Evolutionary conservation across 2,888 invertebrate genomes (phyloP).

Genomic region (Brachypalpus laphriformis): DNA sequence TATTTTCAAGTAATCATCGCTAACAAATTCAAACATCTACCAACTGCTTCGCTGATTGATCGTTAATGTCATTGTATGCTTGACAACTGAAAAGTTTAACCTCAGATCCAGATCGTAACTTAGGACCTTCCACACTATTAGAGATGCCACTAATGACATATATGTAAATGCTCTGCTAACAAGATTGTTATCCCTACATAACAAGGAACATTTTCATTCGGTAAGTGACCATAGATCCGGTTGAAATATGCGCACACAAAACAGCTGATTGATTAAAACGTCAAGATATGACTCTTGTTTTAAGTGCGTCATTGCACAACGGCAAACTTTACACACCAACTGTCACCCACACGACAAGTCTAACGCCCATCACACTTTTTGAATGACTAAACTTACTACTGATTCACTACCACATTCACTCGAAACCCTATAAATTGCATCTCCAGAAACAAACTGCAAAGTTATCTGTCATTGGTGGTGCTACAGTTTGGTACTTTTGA

Average conservation of each 20-base stretch:
- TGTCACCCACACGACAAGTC: slow-evolving; percentile 1
- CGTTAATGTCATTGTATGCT: too few species aligned
- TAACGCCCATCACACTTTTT: not conserved
- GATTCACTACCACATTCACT: not conserved
- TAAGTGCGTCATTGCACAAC: not conserved
- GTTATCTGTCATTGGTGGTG: slow-evolving; percentile 15
- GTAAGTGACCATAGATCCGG: too few species aligned
- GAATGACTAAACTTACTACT: not conserved
- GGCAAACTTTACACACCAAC: not conserved
- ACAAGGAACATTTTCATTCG: too few species aligned
- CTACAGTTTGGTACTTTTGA: not conserved
- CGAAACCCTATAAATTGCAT: slow-evolving; percentile 27
- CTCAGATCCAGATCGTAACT: too few species aligned
- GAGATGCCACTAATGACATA: too few species aligned
- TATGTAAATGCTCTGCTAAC: too few species aligned
- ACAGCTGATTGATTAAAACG: slow-evolving; percentile 23
- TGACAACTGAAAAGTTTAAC: too few species aligned
- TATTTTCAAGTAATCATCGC: too few species aligned
- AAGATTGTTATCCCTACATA: too few species aligned
- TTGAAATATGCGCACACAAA: not conserved
- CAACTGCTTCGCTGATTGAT: too few species aligned
- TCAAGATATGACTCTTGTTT: not conserved
- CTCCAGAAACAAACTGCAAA: slow-evolving; percentile 4
- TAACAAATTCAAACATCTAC: too few species aligned
- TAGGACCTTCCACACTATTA: too few species aligned